Percentiles rank a stretch among this genome's conserved stretches.
Conservation (phyloP, 2,113 vertebrate species). For the Grammomys dolichurus region DNA sequence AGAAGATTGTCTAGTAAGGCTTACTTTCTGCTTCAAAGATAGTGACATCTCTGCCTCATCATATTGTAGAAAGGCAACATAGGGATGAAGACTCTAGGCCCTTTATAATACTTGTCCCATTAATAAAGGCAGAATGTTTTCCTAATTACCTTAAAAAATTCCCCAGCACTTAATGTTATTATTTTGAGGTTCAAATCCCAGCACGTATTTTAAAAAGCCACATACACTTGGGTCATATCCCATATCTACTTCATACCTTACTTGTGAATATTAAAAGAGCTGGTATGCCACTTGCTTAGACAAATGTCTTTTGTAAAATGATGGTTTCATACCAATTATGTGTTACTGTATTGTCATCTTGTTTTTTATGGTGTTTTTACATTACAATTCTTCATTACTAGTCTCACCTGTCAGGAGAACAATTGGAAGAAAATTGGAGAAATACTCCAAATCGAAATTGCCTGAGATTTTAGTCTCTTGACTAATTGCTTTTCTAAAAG, state of each 20-base stretch:
- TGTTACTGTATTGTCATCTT: neutral
- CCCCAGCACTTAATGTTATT: neutral
- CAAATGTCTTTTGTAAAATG: neutral
- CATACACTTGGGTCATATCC: neutral
- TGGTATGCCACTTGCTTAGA: neutral
- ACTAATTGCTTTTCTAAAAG: neutral
- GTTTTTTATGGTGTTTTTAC: neutral
- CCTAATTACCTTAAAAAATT: neutral
- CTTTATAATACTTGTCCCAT: neutral
- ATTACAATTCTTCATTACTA: neutral
- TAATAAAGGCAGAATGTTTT: neutral
- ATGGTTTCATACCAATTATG: neutral
- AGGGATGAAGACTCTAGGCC: neutral
- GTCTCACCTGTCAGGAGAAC: neutral
- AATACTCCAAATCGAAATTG: neutral
- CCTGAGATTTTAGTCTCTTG: neutral
- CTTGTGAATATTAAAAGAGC: slow-evolving; percentile 9
- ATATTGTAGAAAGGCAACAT: no score
- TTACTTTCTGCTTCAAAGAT: neutral
- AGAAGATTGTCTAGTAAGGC: neutral
- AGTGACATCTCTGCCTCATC: neutral
- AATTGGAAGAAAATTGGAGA: neutral
- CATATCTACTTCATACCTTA: neutral
- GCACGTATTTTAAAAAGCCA: neutral
- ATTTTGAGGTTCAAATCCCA: neutral